These are phyloP conservation scores for Mohoua ochrocephala DNA, from an alignment of 2,113 vertebrate genomes.

Conservation along the genomic window DNA sequence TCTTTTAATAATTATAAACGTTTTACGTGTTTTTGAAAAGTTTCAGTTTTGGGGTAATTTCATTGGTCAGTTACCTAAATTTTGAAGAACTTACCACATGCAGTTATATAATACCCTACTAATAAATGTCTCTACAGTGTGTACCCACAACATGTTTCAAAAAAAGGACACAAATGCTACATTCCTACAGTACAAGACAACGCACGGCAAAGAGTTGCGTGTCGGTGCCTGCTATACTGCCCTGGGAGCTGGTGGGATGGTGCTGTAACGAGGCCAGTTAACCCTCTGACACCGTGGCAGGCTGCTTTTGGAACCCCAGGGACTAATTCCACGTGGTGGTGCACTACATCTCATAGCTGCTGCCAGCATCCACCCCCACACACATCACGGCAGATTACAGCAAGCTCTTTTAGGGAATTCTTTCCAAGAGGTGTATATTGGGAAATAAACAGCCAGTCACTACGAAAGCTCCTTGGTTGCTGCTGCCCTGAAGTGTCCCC, in stretches of 20 bases:
- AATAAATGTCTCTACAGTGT: background rate
- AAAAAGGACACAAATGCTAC: background rate
- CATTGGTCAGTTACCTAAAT: background rate
- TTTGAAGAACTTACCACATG: background rate
- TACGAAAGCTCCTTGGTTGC: background rate
- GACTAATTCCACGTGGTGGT: background rate
- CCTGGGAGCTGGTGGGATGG: background rate
- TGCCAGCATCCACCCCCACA: background rate
- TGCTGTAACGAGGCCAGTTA: background rate
- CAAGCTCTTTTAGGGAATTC: background rate
- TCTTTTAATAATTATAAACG: background rate
- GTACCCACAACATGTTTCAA: background rate
- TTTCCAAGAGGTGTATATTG: background rate
- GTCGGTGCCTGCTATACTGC: background rate
- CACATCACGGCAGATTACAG: background rate
- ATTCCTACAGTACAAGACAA: background rate
- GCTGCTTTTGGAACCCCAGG: background rate
- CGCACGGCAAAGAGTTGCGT: accelerated
- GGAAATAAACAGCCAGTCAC: background rate
- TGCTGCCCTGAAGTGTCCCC: background rate
- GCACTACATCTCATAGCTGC: background rate
- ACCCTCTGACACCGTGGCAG: accelerated
- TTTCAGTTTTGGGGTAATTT: background rate
- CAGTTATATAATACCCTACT: background rate
- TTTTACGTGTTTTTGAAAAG: background rate